Percentiles rank a stretch among this genome's conserved stretches.
Evolutionary conservation across 2,797 vertebrate species (phyloP).

Genomic region (Alosa sapidissima): DNA sequence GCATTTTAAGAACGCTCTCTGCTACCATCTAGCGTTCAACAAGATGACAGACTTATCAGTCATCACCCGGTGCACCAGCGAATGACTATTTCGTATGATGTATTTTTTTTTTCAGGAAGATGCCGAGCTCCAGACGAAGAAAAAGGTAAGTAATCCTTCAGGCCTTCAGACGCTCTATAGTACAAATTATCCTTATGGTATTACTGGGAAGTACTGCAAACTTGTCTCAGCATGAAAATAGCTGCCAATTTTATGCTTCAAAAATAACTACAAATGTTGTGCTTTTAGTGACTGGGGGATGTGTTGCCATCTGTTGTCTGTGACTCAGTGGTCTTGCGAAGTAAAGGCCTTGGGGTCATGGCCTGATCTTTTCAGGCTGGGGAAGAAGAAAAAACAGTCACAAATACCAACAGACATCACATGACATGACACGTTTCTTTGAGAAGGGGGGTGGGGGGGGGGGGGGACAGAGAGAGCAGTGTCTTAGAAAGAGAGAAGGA

Average conservation of each 20-base stretch:
- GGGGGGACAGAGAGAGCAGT: neutral
- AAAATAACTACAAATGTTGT: neutral
- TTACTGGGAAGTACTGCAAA: neutral
- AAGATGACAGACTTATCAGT: neutral
- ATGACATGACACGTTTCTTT: constrained; percentile 58
- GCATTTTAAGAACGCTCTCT: constrained; percentile 28
- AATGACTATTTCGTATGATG: neutral
- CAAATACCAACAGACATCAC: constrained; percentile 51
- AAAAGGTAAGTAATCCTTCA: constrained; percentile 70
- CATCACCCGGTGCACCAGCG: neutral
- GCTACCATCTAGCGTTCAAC: constrained; percentile 59
- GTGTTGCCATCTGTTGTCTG: neutral
- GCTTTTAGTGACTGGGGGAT: neutral
- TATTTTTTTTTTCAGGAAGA: constrained; percentile 67
- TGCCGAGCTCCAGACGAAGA: constrained; percentile 70
- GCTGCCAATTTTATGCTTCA: neutral
- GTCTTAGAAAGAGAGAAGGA: neutral
- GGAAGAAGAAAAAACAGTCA: constrained; percentile 23
- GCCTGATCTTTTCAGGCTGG: constrained; percentile 25
- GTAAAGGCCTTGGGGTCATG: neutral
- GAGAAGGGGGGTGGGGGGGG: neutral
- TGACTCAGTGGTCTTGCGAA: neutral
- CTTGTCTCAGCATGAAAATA: neutral
- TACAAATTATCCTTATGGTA: neutral
- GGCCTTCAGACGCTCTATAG: no score